Evolutionary conservation across 2,797 vertebrate species (phyloP).

Genomic region (Myiothlypis coronata): DNA sequence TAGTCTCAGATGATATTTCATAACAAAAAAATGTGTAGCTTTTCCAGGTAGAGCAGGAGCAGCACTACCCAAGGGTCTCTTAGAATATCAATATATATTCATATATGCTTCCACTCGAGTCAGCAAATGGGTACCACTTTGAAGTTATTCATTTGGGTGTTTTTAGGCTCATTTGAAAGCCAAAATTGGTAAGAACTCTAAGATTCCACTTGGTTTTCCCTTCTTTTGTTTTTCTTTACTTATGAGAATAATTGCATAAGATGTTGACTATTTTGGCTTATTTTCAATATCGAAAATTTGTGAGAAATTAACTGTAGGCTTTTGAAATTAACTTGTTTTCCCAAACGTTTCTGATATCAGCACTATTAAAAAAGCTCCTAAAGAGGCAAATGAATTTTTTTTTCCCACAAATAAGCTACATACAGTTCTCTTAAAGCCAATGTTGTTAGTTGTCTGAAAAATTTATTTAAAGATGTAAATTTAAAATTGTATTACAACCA

Average conservation of each 20-base stretch:
- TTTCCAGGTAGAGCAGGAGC: neutral
- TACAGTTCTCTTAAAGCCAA: neutral
- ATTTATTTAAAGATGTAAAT: neutral
- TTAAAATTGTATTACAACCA: neutral
- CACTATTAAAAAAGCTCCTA: neutral
- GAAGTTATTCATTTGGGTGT: rapidly evolving
- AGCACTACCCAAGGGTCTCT: neutral
- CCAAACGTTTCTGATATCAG: neutral
- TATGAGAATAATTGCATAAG: neutral
- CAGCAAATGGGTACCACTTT: neutral
- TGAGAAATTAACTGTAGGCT: neutral
- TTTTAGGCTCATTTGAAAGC: neutral
- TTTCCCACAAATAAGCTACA: neutral
- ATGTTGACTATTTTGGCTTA: neutral
- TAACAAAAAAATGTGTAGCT: neutral
- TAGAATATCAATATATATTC: neutral
- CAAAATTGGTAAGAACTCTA: neutral
- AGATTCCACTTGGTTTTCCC: neutral
- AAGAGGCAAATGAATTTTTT: neutral
- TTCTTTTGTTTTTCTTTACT: neutral
- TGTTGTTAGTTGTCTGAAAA: neutral
- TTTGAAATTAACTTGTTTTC: neutral
- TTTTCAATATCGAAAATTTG: neutral
- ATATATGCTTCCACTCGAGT: neutral
- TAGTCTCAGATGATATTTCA: neutral